Conservation (phyloP, 2,113 vertebrate species). For the Variabilichromis moorii region DNA sequence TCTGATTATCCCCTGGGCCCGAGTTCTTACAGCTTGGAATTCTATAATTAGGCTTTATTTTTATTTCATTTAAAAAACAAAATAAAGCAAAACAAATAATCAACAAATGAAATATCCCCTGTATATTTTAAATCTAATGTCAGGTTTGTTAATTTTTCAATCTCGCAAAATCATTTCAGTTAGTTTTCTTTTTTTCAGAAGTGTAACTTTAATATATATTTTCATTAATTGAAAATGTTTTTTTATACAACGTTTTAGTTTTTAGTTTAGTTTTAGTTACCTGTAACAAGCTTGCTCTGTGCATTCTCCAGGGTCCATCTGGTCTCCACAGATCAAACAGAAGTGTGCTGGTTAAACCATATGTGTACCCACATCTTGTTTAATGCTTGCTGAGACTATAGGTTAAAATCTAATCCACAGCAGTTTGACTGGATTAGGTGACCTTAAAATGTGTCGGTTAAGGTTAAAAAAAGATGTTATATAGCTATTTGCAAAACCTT, state of each 20-base stretch:
- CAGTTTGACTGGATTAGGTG: background rate
- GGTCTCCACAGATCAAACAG: constrained; percentile 38
- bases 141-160: background rate
- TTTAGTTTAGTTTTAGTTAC: background rate
- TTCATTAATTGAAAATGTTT: background rate
- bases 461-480: background rate
- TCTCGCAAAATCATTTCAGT: background rate
- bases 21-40: background rate
- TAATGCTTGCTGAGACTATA: background rate
- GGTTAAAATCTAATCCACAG: background rate
- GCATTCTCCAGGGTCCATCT: background rate
- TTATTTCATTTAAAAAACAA: background rate
- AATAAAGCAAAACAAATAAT: background rate
- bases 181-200: background rate
- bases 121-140: background rate
- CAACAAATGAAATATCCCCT: background rate
- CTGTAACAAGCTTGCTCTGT: background rate
- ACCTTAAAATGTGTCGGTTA: background rate
- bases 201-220: background rate
- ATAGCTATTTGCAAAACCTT: background rate
- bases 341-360: background rate
- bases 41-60: background rate
- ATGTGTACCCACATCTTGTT: background rate
- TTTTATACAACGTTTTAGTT: background rate
- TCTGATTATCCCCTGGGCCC: background rate